Evolutionary conservation across 2,797 vertebrate species (phyloP).

Genomic region (Phoxinus dragarum): DNA sequence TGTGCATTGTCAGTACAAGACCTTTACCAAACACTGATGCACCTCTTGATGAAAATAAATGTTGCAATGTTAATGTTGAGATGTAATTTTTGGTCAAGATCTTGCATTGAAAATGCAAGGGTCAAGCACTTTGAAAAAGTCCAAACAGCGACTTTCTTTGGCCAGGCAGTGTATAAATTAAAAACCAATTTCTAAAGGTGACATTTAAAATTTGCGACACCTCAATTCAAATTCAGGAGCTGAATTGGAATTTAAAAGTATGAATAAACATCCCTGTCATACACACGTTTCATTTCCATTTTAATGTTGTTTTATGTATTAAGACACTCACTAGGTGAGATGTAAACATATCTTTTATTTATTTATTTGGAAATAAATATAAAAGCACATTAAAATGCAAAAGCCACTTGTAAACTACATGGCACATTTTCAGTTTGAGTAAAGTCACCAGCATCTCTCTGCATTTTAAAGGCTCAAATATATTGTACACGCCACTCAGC

Average conservation of each 20-base stretch:
- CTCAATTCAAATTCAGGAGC: neutral
- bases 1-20: no score
- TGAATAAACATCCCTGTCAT: neutral
- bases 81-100: no score
- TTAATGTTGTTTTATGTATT: neutral
- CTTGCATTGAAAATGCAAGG: no score
- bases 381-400: conserved; percentile 65
- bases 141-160: no score
- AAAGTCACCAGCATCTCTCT: conserved; percentile 49
- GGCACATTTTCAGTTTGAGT: conserved; percentile 59
- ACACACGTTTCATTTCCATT: neutral
- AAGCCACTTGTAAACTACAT: conserved; percentile 61
- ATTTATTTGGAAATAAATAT: conserved; percentile 63
- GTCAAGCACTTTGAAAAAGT: no score
- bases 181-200: neutral
- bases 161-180: neutral
- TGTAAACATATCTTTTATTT: conserved; percentile 57
- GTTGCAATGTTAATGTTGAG: no score
- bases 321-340: conserved; percentile 37
- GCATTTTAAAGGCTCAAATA: conserved; percentile 48
- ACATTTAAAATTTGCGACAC: neutral
- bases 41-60: no score
- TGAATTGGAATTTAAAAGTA: neutral
- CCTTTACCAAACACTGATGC: no score
- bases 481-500: conserved; percentile 38